A percentile compares a stretch with the other conserved stretches of the same genome.
phyloP scores from a whole-genome alignment of 2,113 vertebrate genomes.

The Bujurquina vittata region DNA sequence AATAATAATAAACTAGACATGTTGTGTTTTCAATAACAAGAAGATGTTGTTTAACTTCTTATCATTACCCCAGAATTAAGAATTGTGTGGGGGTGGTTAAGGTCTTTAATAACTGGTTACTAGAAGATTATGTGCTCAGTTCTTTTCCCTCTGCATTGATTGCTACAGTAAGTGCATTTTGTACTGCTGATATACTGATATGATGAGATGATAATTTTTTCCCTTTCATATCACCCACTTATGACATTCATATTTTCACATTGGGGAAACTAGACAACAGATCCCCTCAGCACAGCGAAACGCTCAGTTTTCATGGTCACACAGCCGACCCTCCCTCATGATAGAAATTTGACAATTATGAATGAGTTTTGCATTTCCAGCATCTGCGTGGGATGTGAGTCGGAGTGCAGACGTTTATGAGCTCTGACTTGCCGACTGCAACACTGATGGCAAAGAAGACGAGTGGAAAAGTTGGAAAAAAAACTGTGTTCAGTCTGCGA shows the following conservation, averaged over 20 bases:
- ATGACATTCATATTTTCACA: conserved; percentile 4
- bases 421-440: conserved; percentile 41
- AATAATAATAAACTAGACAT: background rate
- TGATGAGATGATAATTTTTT: background rate
- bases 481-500: background rate
- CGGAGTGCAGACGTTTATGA: conserved; percentile 21
- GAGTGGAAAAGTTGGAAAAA: background rate
- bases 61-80: background rate
- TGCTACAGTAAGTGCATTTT: background rate
- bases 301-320: background rate
- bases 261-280: background rate
- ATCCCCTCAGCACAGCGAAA: conserved; percentile 12
- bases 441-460: conserved; percentile 20
- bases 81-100: background rate
- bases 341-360: conserved; percentile 26
- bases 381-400: conserved; percentile 25
- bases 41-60: background rate
- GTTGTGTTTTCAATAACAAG: background rate
- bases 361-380: conserved; percentile 28
- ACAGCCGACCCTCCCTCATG: conserved; percentile 4
- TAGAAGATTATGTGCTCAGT: background rate
- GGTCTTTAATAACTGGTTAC: background rate
- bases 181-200: background rate
- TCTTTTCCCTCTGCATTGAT: background rate
- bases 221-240: background rate